Percentiles rank a stretch among this genome's conserved stretches.
phyloP scores from a whole-genome alignment of 2,797 vertebrate genomes.

The Xiphorhynchus erythropygius region DNA sequence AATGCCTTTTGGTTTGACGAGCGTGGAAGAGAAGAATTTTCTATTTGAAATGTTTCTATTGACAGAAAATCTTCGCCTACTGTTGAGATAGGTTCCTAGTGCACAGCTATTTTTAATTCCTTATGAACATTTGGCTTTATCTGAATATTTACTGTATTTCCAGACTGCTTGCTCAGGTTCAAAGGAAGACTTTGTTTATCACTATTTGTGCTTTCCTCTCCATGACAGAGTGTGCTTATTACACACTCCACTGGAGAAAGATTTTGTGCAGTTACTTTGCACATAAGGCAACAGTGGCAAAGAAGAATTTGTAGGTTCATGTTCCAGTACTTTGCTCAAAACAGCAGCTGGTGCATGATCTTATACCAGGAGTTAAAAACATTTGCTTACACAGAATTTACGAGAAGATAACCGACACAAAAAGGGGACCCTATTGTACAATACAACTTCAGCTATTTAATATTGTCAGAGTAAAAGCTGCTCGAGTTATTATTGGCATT shows the following conservation, averaged over 20 bases:
- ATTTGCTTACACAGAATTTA: not conserved
- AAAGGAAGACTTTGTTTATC: not conserved
- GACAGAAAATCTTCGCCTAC: not conserved
- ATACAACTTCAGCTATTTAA: not conserved
- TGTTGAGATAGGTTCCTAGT: not conserved
- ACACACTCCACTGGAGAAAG: not conserved
- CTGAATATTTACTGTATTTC: not conserved
- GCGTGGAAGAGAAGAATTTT: not conserved
- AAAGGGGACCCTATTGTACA: not conserved
- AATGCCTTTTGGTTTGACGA: not conserved
- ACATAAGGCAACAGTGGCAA: rapidly evolving
- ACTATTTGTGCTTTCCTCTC: not conserved
- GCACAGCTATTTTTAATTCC: not conserved
- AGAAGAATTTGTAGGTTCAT: not conserved
- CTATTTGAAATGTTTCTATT: not conserved
- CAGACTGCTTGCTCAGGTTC: not conserved
- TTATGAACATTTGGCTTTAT: not conserved
- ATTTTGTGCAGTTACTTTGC: not conserved
- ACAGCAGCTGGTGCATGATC: not conserved
- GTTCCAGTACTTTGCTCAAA: not conserved
- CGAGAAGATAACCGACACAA: not conserved
- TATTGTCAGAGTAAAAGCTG: not conserved
- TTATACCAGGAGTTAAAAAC: not conserved
- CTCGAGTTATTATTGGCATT: not conserved
- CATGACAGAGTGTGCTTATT: not conserved